Percentiles rank a stretch among this genome's conserved stretches.
These are phyloP conservation scores for Centrocercus urophasianus DNA, from an alignment of 2,113 vertebrate genomes.

Conservation along the genomic window DNA sequence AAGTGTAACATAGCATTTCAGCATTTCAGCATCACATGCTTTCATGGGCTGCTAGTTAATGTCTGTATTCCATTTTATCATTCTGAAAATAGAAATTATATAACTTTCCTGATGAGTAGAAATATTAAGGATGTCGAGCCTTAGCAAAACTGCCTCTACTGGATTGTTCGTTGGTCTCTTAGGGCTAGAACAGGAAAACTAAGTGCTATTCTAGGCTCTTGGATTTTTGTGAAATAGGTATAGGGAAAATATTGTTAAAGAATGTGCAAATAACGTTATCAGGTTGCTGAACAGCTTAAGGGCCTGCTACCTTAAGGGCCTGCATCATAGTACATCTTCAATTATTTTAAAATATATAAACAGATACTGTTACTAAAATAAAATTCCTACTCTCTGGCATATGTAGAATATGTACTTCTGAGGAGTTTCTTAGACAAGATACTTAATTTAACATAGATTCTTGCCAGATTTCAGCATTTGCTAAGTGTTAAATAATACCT, in stretches of 20 bases:
- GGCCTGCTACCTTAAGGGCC: neutral
- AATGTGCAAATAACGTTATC: neutral
- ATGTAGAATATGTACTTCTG: neutral
- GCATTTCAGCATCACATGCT: neutral
- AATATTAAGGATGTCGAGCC: neutral
- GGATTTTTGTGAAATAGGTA: neutral
- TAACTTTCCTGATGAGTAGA: neutral
- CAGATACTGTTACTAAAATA: neutral
- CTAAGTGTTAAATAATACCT: neutral
- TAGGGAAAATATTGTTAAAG: neutral
- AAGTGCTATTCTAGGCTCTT: neutral
- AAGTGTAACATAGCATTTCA: neutral
- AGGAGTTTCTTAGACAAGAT: neutral
- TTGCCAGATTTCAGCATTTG: neutral
- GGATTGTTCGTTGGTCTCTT: neutral
- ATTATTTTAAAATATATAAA: neutral
- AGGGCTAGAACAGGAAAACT: neutral
- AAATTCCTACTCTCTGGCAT: neutral
- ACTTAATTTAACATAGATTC: neutral
- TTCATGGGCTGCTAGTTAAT: neutral
- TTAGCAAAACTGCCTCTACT: neutral
- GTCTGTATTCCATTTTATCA: neutral
- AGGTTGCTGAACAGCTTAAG: neutral
- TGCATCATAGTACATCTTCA: neutral
- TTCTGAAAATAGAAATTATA: neutral